A percentile compares a stretch with the other conserved stretches of the same genome.
Conservation (phyloP, 2,888 invertebrate genomes). For the Tetranychus piercei region DNA sequence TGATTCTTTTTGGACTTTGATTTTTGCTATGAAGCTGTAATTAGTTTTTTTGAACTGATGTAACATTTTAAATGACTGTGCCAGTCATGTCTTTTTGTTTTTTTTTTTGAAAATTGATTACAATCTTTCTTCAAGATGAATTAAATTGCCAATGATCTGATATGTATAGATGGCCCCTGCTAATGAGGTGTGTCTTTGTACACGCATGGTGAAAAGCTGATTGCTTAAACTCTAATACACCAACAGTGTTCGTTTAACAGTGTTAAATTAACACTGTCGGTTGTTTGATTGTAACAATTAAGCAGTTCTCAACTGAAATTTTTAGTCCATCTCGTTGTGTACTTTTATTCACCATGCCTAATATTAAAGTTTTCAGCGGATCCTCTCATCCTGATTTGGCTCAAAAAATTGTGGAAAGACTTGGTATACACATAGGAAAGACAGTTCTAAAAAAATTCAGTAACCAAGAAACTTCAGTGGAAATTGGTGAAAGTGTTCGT, state of each 20-base stretch:
- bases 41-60: too few species aligned
- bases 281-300: too few species aligned
- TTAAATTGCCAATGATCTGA: background rate
- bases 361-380: conserved; percentile 98
- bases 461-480: conserved; percentile 96
- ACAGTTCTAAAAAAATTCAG: conserved; percentile 98
- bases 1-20: too few species aligned
- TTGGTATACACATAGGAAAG: conserved; percentile 92
- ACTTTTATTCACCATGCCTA: conserved; percentile 53
- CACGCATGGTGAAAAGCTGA: background rate
- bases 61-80: too few species aligned
- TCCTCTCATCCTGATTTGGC: conserved; percentile 93
- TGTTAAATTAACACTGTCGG: too few species aligned
- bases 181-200: too few species aligned
- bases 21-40: too few species aligned
- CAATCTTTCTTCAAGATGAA: background rate
- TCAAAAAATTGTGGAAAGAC: conserved; percentile 84
- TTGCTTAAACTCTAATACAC: background rate
- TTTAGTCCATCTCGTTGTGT: too few species aligned
- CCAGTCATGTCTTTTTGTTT: background rate
- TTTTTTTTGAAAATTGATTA: background rate
- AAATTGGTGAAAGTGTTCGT: conserved; percentile 83
- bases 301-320: too few species aligned
- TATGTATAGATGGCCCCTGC: background rate
- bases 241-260: background rate